These are phyloP conservation scores for Cherax destructor DNA, from an alignment of 1,140 invertebrate species.

Conservation along the genomic window DNA sequence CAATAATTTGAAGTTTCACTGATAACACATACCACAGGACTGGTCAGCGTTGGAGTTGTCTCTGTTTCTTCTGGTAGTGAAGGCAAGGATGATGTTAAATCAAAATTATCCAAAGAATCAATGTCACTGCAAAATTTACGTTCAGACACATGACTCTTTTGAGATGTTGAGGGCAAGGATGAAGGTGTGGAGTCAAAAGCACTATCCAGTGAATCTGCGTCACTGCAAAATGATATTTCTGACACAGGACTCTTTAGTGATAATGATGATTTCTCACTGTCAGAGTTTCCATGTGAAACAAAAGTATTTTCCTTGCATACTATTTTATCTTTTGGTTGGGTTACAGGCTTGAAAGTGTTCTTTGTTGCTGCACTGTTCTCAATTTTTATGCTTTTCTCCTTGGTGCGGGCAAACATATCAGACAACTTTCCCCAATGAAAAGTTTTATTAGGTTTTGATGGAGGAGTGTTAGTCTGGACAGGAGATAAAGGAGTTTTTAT, in stretches of 20 bases:
- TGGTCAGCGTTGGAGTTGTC: neutral
- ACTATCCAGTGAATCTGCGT: conserved; percentile 54
- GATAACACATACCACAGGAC: neutral
- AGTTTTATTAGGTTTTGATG: neutral
- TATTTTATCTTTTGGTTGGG: neutral
- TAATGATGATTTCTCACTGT: neutral
- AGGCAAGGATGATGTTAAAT: conserved; percentile 22
- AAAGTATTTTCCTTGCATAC: neutral
- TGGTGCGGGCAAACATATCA: conserved; percentile 11
- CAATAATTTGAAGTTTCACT: neutral
- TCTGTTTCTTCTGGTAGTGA: neutral
- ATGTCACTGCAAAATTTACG: conserved; percentile 29
- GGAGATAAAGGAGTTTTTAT: conserved; percentile 26
- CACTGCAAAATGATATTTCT: conserved; percentile 33
- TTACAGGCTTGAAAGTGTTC: conserved; percentile 33
- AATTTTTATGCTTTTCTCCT: conserved; percentile 4
- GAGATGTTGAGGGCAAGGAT: neutral
- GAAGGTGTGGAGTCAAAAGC: conserved; percentile 45
- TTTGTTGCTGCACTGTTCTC: conserved; percentile 30
- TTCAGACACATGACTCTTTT: neutral
- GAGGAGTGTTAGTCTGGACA: neutral
- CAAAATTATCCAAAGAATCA: conserved; percentile 56
- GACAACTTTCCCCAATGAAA: conserved; percentile 43
- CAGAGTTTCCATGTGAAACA: neutral
- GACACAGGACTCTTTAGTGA: neutral